phyloP scores from a whole-genome alignment of 2,888 invertebrate species.

The Parelbella ahira region DNA sequence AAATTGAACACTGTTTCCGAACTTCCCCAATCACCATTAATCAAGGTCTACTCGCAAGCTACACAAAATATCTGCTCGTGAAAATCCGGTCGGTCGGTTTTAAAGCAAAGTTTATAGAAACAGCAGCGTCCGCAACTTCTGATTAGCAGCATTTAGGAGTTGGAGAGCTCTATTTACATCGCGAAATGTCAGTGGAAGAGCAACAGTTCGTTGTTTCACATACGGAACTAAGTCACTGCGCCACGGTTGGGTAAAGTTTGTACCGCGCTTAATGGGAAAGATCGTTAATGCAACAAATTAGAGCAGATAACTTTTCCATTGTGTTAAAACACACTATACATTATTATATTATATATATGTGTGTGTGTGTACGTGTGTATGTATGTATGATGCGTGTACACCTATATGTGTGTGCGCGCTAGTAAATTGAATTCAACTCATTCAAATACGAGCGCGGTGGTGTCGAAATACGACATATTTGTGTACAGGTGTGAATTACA shows the following conservation, averaged over 20 bases:
- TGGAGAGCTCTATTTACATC: conserved; percentile 25
- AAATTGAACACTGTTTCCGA: too few species aligned
- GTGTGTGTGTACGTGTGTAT: too few species aligned
- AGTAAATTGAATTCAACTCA: too few species aligned
- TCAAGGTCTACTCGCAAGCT: conserved; percentile 8
- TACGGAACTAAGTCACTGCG: conserved; percentile 10
- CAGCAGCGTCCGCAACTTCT: conserved; percentile 24
- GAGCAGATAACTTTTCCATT: too few species aligned
- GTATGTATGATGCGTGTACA: too few species aligned
- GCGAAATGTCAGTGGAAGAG: conserved; percentile 22
- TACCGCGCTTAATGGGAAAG: conserved; percentile 4
- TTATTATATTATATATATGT: too few species aligned
- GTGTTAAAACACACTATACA: too few species aligned
- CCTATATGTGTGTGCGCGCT: too few species aligned
- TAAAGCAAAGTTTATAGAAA: conserved; percentile 24
- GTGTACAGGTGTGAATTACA: too few species aligned
- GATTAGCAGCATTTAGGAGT: conserved; percentile 25
- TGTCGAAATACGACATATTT: too few species aligned
- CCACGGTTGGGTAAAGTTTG: conserved; percentile 7
- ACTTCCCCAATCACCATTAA: too few species aligned
- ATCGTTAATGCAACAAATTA: conserved; percentile 4
- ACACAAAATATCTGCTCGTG: conserved; percentile 10
- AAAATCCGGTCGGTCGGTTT: conserved; percentile 18
- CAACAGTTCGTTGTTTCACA: conserved; percentile 26
- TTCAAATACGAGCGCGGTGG: too few species aligned